Evolutionary conservation across 2,888 invertebrate species (phyloP).

Genomic region (Drosophila ezoana): DNA sequence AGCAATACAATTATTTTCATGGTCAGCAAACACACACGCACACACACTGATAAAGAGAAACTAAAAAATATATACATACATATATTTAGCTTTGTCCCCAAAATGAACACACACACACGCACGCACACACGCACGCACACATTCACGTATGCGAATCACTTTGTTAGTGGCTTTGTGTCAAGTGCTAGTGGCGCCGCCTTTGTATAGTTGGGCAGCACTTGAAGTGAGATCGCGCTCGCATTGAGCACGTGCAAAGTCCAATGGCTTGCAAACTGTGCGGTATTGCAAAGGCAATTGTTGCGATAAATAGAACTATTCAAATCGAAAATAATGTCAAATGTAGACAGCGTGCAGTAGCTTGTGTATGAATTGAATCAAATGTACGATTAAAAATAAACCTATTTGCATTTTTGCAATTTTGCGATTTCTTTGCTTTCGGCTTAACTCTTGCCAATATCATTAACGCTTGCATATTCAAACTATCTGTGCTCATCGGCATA

Average conservation of each 20-base stretch:
- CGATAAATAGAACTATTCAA: not conserved
- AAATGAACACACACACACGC: slow-evolving; percentile 23
- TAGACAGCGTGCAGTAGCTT: not conserved
- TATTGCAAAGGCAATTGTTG: not conserved
- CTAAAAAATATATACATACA: slow-evolving; percentile 3
- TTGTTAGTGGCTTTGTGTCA: slow-evolving; percentile 31
- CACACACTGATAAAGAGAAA: slow-evolving; percentile 11
- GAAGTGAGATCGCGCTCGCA: not conserved
- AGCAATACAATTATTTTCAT: slow-evolving; percentile 59
- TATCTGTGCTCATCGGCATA: not conserved
- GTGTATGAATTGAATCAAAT: too few species aligned
- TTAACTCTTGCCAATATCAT: not conserved
- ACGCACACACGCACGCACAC: not conserved
- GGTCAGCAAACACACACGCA: slow-evolving; percentile 33
- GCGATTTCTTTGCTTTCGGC: not conserved
- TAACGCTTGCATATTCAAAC: not conserved
- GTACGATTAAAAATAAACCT: too few species aligned
- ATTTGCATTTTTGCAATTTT: not conserved
- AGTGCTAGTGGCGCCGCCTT: slow-evolving; percentile 19
- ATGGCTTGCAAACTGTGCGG: slow-evolving; percentile 20
- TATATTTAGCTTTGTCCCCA: slow-evolving; percentile 39
- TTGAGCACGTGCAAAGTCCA: slow-evolving; percentile 29
- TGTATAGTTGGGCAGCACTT: slow-evolving; percentile 3
- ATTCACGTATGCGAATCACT: slow-evolving; percentile 14
- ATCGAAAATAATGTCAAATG: not conserved